Base-by-base conservation (phyloP, 2,797 vertebrate species). In the Molossus alvarezi region DNA sequence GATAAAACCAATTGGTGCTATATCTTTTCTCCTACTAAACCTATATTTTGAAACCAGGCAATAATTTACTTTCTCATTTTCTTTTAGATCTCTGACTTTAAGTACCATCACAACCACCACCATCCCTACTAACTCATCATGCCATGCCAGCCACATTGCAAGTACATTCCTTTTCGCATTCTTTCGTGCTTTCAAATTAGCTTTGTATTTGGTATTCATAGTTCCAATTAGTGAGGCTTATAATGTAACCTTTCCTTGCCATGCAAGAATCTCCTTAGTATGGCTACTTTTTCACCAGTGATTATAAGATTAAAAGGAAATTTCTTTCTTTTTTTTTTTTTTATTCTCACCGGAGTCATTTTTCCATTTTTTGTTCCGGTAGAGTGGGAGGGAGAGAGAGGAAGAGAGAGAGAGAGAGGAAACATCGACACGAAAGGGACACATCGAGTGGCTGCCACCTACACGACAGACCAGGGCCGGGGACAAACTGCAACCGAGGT, bases 11-110 rank as follows among this genome's bases (percentile, higher is more conserved):
- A n/a, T 25, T 80, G 18, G 1, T 23, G 21, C 14, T 41, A 18
- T 33, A 53, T 25, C 8, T 84, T 76, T 67, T 82, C 75, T 23
- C 9, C 11, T 48, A 89, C 4, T 2, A 88, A 91, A 60, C 4
- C 33, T 13, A 57, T 13, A 57, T 87, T 65, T 88, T 10, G 60
- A 48, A 86, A 67, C 20, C n/a, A 76, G 10, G 12, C 41, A 37
- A 85, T 29, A 67, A 85, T n/a, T 17, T 79, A 57, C 58, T 76
- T 89, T 91, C 8, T 69, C 12, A 64, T 92, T 86, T 95, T 18
- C 2, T 79, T 65, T 83, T 53, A 87, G 53, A 72, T 76, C 67
- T 67, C 53, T 82, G 25, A 69, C 41, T 62, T 76, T 73, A 92
- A 90, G 62, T 60, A 8, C 25, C 20, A 27, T 81, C 23, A 13